Evolutionary conservation across 2,888 invertebrate genomes (phyloP).

Genomic region (Aradus depressus): DNA sequence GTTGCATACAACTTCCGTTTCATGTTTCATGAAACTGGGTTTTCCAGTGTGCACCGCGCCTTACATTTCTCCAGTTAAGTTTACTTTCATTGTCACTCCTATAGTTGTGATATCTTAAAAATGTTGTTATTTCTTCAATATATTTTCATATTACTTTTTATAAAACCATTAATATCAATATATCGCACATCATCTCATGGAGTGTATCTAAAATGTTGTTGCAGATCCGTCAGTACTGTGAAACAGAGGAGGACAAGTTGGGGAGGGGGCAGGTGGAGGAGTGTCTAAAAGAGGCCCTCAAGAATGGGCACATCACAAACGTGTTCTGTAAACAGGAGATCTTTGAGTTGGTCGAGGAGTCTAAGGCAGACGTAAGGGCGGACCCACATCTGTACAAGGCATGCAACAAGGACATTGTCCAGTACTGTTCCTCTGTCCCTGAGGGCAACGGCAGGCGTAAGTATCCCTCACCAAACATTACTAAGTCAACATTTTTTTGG

Average conservation of each 20-base stretch:
- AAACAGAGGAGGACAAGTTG: conserved; percentile 42
- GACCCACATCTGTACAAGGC: conserved; percentile 84
- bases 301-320: conserved; percentile 59
- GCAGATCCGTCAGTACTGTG: conserved; percentile 42
- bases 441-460: conserved; percentile 87
- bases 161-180: too few relatives aligned
- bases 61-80: too few relatives aligned
- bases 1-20: too few relatives aligned
- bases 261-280: conserved; percentile 64
- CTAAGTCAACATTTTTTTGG: not conserved
- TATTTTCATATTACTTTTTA: too few relatives aligned
- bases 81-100: too few relatives aligned
- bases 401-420: conserved; percentile 72
- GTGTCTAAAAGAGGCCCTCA: conserved; percentile 72
- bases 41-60: too few relatives aligned
- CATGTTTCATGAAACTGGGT: too few relatives aligned
- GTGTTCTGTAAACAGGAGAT: conserved; percentile 73
- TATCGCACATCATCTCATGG: not conserved
- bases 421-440: conserved; percentile 65
- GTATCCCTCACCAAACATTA: conserved; percentile 34
- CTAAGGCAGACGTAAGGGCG: conserved; percentile 86
- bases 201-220: conserved; percentile 12
- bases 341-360: conserved; percentile 75
- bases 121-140: too few relatives aligned
- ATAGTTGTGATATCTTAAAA: too few relatives aligned